A percentile compares a stretch with the other conserved stretches of the same genome.
These are phyloP conservation scores for Siderastrea siderea DNA, from an alignment of 92 coral and sea anemone genomes.

Conservation along the genomic window DNA sequence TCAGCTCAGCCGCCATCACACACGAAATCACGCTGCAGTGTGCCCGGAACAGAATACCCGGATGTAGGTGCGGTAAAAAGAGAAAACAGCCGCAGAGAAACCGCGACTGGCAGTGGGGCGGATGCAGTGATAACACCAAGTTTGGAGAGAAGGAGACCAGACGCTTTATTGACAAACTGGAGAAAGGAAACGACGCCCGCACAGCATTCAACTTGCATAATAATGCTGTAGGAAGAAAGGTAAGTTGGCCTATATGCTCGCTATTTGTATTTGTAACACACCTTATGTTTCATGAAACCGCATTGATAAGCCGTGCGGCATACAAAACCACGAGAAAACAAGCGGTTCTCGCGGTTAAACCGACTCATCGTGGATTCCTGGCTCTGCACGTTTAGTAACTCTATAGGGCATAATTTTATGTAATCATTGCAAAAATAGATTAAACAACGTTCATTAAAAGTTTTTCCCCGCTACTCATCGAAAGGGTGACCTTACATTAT, in stretches of 20 bases:
- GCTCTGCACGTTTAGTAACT: no score
- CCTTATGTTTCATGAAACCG: no score
- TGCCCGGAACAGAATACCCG: constrained; percentile 66
- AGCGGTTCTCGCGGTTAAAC: no score
- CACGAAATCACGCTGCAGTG: constrained; percentile 74
- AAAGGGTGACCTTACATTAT: no score
- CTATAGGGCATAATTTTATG: no score
- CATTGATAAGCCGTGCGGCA: no score
- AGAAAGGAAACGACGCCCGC: constrained; percentile 50
- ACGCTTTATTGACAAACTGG: constrained; percentile 77
- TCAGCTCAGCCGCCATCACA: constrained; percentile 80
- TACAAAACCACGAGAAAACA: no score
- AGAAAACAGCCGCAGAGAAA: not conserved
- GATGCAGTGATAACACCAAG: constrained; percentile 83
- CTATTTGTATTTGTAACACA: no score
- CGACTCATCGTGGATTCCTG: no score
- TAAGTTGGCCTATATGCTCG: not conserved
- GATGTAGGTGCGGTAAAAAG: constrained; percentile 69
- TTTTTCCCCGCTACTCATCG: no score
- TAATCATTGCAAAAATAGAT: no score
- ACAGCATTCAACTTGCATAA: constrained; percentile 74
- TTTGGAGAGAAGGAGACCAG: constrained; percentile 76
- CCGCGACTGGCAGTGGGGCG: constrained; percentile 66
- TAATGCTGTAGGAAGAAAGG: constrained; percentile 82
- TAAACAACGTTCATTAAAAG: no score